Conservation (phyloP, 2,888 invertebrate genomes). For the Panzeria rudis region DNA sequence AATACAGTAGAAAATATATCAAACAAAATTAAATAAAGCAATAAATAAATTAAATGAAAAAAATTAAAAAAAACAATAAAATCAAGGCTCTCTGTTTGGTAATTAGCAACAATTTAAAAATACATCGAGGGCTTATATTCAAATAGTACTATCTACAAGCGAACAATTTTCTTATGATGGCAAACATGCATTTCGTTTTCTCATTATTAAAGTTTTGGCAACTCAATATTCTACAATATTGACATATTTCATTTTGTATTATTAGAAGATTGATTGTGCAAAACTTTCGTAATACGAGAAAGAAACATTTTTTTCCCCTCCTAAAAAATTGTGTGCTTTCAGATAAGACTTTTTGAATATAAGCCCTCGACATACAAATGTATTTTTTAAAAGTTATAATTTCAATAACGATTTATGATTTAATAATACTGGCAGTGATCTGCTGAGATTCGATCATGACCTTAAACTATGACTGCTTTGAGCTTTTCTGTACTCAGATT, state of each 20-base stretch:
- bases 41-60: conserved; percentile 12
- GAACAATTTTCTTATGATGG: no score
- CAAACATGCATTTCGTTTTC: no score
- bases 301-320: no score
- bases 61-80: background rate
- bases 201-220: no score
- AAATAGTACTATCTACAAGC: no score
- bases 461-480: background rate
- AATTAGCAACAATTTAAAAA: background rate
- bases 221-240: no score
- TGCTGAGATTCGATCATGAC: background rate
- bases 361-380: background rate
- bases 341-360: no score
- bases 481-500: background rate
- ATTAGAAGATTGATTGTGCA: no score
- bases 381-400: background rate
- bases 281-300: no score
- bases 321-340: no score
- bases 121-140: no score
- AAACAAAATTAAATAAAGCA: background rate
- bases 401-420: background rate
- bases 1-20: conserved; percentile 2
- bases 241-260: no score
- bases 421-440: background rate
- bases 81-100: background rate